Base-by-base conservation (phyloP, 1,140 invertebrate species). In the Pectinophora gossypiella region DNA sequence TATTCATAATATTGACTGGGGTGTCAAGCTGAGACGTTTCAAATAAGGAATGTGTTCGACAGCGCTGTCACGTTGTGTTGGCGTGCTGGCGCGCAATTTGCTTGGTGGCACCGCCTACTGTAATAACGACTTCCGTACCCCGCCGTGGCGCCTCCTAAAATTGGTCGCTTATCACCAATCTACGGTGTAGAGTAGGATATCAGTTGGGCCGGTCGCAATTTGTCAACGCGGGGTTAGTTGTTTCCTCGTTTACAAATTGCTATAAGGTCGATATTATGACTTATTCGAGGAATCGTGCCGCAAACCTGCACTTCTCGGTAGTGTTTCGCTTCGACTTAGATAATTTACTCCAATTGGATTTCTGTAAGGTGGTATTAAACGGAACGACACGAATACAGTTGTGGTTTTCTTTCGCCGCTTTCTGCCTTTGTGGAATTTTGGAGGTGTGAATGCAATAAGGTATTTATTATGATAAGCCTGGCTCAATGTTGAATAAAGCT, bases 91-190 rank as follows among this genome's bases (percentile, higher is more conserved):
- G 72, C 62, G 79, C 82, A 83, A 85, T 85, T 85, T 83, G 64
- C 66, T 72, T 43, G 64, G 68, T 81, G 72, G 74, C 76, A 70
- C 79, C 79, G 82, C 77, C 82, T 85, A 81, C 82, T 83, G 79
- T 85, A 82, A 85, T 85, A 85, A 85, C 82, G 79, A 84, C 79
- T 84, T 84, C 82, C 82, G 80, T 83, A 82, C 80, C 79, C 78
- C 68, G 80, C 76, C 78, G 82, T 77, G 78, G 80, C 76, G 80
- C 80, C 82, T 84, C 78, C 82, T 84, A 65, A 84, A 85, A 85
- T 85, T 85, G 80, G 82, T 83, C 82, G 82, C 82, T 85, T 85
- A 85, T 85, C 82, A 84, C 80, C 78, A 77, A 85, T 85, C 80
- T 85, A 76, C 64, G 70, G 71, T 71, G 75, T 78, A 68, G 72